Conservation (phyloP, 2,888 invertebrate species). For the Campoplex nolae region DNA sequence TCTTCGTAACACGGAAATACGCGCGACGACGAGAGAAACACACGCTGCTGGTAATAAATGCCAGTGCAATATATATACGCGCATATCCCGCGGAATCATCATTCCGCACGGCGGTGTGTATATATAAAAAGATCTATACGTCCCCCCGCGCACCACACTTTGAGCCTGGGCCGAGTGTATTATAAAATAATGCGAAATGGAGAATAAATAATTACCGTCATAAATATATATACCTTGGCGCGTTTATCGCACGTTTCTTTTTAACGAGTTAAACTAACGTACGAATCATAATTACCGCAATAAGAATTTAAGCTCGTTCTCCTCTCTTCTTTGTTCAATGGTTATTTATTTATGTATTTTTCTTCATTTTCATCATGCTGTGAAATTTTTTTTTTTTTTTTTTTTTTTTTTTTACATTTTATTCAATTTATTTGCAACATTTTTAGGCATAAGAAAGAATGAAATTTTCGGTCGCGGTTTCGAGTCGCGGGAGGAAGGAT, state of each 20-base stretch:
- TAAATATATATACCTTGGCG: constrained; percentile 30
- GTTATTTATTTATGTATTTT: too few relatives aligned
- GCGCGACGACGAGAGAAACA: constrained; percentile 19
- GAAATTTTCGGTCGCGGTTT: too few relatives aligned
- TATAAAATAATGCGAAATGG: constrained; percentile 32
- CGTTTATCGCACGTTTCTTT: constrained; percentile 21
- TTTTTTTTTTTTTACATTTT: too few relatives aligned
- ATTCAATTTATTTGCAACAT: too few relatives aligned
- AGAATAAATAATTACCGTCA: constrained; percentile 26
- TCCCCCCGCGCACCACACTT: neutral
- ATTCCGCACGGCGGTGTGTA: neutral
- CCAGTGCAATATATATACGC: constrained; percentile 34
- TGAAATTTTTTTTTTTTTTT: too few relatives aligned
- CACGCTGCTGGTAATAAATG: constrained; percentile 43
- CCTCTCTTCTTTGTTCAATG: neutral
- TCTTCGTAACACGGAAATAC: constrained; percentile 11
- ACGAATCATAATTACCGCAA: constrained; percentile 28
- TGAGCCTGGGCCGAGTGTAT: neutral
- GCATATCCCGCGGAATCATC: neutral
- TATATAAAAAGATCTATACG: constrained; percentile 9
- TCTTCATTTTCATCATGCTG: neutral
- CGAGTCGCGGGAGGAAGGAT: too few relatives aligned
- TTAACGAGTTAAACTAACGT: neutral
- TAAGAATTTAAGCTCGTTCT: constrained; percentile 12
- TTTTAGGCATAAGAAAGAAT: too few relatives aligned